Conservation (phyloP, 2,888 invertebrate species). For the Neocrepidodera transversa region DNA sequence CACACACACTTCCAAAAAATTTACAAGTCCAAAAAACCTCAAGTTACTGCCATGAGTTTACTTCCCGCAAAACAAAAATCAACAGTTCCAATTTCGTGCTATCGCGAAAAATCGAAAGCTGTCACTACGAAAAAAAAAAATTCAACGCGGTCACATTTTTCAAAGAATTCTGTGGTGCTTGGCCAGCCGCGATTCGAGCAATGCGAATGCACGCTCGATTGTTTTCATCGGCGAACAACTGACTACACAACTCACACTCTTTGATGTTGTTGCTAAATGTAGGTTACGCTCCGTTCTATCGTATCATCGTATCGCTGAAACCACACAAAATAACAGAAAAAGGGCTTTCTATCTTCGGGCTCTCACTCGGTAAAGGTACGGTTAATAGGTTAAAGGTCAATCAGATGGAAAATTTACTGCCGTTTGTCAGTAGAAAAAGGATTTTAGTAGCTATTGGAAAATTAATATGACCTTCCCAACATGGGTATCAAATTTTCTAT, state of each 20-base stretch:
- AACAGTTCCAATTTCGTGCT: background rate
- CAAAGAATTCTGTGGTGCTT: constrained; percentile 16
- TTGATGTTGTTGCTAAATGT: constrained; percentile 32
- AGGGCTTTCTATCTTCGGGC: constrained; percentile 26
- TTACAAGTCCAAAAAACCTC: constrained; percentile 4
- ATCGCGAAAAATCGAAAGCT: constrained; percentile 12
- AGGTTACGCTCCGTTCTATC: constrained; percentile 27
- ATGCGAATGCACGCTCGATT: constrained; percentile 32
- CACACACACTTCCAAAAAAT: constrained; percentile 1
- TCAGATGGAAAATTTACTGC: background rate
- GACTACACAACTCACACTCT: constrained; percentile 23
- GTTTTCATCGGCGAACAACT: constrained; percentile 30
- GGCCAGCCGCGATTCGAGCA: constrained; percentile 23
- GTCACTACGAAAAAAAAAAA: constrained; percentile 13
- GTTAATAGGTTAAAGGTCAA: constrained; percentile 15
- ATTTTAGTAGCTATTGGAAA: too few relatives aligned
- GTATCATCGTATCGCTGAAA: constrained; percentile 16
- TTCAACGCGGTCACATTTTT: constrained; percentile 27
- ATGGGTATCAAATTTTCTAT: too few relatives aligned
- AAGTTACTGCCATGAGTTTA: constrained; percentile 11
- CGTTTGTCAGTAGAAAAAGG: too few relatives aligned
- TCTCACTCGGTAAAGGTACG: constrained; percentile 10
- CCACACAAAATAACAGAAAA: constrained; percentile 17
- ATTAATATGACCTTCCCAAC: too few relatives aligned
- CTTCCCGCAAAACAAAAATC: background rate